Percentiles rank a stretch among this genome's conserved stretches.
These are phyloP conservation scores for Oscheius sp. DNA, from an alignment of 1,140 invertebrate species.

Conservation along the genomic window DNA sequence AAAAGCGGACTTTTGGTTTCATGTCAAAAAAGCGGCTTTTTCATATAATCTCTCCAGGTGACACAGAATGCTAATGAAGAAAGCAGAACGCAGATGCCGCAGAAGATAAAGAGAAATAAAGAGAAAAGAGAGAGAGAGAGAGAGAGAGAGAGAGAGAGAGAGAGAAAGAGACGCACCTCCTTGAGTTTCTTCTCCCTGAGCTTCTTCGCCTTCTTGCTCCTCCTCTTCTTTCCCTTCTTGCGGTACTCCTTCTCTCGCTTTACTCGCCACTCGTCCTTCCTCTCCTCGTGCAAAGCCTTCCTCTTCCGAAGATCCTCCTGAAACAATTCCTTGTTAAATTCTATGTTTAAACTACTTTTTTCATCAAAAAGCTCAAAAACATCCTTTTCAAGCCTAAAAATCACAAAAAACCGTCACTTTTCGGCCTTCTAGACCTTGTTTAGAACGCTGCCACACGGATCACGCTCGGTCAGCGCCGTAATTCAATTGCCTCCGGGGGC, in stretches of 20 bases:
- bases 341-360: not conserved
- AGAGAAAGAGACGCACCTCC: not conserved
- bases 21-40: no score
- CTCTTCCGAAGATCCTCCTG: not conserved
- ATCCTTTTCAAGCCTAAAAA: no score
- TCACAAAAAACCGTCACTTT: no score
- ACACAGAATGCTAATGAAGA: no score
- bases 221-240: slow-evolving; percentile 6
- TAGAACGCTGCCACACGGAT: no score
- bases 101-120: no score
- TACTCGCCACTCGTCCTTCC: not conserved
- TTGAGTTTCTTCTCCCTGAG: not conserved
- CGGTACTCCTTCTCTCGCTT: not conserved
- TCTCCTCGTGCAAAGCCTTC: not conserved
- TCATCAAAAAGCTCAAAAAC: not conserved
- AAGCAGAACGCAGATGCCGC: no score
- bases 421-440: no score
- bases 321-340: not conserved
- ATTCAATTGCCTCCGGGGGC: no score
- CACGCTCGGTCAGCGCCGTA: no score
- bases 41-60: no score
- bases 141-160: not conserved
- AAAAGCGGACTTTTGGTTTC: no score
- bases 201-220: not conserved
- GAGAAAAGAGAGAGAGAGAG: not conserved